phyloP scores from a whole-genome alignment of 1,140 invertebrate genomes.

The Tyrophagus putrescentiae region DNA sequence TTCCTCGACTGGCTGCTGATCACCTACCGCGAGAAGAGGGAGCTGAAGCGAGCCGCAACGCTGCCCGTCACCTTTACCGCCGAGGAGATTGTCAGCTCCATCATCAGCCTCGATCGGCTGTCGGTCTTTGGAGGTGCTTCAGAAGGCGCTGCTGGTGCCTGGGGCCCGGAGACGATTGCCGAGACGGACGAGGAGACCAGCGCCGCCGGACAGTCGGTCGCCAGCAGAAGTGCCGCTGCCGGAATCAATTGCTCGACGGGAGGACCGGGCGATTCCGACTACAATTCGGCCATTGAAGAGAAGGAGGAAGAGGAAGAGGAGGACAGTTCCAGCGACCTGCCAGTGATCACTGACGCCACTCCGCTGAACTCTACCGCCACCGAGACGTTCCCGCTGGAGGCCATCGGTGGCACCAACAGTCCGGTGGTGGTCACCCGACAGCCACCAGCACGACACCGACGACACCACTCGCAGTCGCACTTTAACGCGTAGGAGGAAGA shows the following conservation, averaged over 20 bases:
- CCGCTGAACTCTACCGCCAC: too few relatives aligned
- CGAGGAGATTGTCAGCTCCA: conserved; percentile 63
- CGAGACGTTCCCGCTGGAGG: too few relatives aligned
- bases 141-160: conserved; percentile 13
- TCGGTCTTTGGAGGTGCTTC: conserved; percentile 25
- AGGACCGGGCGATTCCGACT: conserved; percentile 1
- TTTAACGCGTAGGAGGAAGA: too few relatives aligned
- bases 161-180: conserved; percentile 12
- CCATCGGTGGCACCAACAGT: too few relatives aligned
- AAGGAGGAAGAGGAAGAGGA: conserved; percentile 12
- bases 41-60: conserved; percentile 42
- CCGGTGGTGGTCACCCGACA: too few relatives aligned
- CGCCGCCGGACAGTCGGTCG: too few relatives aligned
- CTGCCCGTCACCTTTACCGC: conserved; percentile 54
- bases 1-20: conserved; percentile 75
- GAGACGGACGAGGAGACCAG: conserved; percentile 23
- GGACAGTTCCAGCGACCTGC: too few relatives aligned
- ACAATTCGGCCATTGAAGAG: conserved; percentile 14
- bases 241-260: conserved; percentile 17
- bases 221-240: too few relatives aligned
- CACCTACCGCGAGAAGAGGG: conserved; percentile 54
- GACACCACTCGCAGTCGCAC: too few relatives aligned
- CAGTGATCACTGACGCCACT: too few relatives aligned
- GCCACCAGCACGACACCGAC: too few relatives aligned
- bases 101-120: conserved; percentile 55